Percentiles rank a stretch among this genome's conserved stretches.
phyloP scores from a whole-genome alignment of 2,888 invertebrate genomes.

The Linnaemya tessellans region DNA sequence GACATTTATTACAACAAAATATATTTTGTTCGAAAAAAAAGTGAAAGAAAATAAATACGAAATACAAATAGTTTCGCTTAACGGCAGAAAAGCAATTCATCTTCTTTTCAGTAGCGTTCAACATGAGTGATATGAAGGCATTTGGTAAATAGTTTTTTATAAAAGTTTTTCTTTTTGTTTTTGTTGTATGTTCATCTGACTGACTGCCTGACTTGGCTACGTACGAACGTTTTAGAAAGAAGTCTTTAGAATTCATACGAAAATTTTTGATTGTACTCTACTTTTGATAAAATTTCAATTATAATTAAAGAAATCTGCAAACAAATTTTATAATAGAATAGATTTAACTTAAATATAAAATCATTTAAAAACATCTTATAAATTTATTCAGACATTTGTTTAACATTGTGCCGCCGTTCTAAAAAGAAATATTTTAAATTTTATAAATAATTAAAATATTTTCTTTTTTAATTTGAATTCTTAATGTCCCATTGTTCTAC shows the following conservation, averaged over 20 bases:
- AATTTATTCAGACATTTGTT: neutral
- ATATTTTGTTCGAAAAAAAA: conserved; percentile 7
- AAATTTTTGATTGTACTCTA: conserved; percentile 27
- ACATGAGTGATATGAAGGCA: conserved; percentile 75
- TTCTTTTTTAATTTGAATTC: neutral
- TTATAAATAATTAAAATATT: neutral
- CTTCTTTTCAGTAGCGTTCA: conserved; percentile 82
- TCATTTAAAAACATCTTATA: neutral
- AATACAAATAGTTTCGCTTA: conserved; percentile 57
- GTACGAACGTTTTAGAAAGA: conserved; percentile 5
- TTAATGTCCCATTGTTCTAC: conserved; percentile 6
- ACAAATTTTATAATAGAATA: neutral
- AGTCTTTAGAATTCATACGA: conserved; percentile 26
- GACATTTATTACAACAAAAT: conserved; percentile 32
- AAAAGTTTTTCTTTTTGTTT: conserved; percentile 23
- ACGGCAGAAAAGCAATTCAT: conserved; percentile 77
- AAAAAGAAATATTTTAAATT: neutral
- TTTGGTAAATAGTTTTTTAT: conserved; percentile 66
- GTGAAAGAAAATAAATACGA: conserved; percentile 6
- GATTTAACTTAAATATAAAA: neutral
- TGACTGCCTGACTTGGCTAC: conserved; percentile 17
- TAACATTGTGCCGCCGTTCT: neutral
- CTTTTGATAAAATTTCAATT: conserved; percentile 35
- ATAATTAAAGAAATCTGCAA: conserved; percentile 12
- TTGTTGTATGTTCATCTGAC: neutral